A percentile compares a stretch with the other conserved stretches of the same genome.
phyloP scores from a whole-genome alignment of 2,113 vertebrate genomes.

The Microtus pennsylvanicus region DNA sequence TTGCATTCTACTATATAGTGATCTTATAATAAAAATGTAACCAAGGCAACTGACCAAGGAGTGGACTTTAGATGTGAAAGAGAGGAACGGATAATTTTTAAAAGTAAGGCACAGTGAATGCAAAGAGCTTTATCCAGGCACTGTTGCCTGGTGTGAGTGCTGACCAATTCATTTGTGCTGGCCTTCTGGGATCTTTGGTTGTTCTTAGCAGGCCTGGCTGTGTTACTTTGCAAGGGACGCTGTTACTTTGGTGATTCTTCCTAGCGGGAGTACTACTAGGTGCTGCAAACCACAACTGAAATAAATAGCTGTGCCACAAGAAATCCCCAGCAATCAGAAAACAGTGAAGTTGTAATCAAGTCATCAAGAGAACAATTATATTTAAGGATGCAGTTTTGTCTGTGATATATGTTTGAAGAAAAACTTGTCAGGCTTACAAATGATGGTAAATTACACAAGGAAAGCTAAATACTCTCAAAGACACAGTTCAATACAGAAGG shows the following conservation, averaged over 20 bases:
- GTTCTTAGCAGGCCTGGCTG: background rate
- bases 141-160: background rate
- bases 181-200: background rate
- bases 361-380: background rate
- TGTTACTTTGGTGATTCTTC: constrained; percentile 32
- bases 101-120: background rate
- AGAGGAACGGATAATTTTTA: background rate
- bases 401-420: constrained; percentile 32
- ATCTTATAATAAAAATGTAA: constrained; percentile 25
- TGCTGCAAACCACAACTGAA: constrained; percentile 18
- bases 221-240: background rate
- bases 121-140: background rate
- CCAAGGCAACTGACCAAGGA: background rate
- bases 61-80: background rate
- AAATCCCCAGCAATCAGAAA: constrained; percentile 62
- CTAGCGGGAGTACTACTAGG: constrained; percentile 13
- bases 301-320: constrained; percentile 21
- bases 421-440: constrained; percentile 47
- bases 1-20: background rate
- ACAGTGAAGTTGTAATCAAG: constrained; percentile 56
- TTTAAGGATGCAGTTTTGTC: constrained; percentile 25
- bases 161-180: background rate
- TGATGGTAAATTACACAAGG: constrained; percentile 26
- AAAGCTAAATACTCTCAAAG: constrained; percentile 51
- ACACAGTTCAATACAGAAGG: constrained; percentile 43